These are phyloP conservation scores for Pangasius krempfi DNA, from an alignment of 2,797 vertebrate genomes.

Conservation along the genomic window DNA sequence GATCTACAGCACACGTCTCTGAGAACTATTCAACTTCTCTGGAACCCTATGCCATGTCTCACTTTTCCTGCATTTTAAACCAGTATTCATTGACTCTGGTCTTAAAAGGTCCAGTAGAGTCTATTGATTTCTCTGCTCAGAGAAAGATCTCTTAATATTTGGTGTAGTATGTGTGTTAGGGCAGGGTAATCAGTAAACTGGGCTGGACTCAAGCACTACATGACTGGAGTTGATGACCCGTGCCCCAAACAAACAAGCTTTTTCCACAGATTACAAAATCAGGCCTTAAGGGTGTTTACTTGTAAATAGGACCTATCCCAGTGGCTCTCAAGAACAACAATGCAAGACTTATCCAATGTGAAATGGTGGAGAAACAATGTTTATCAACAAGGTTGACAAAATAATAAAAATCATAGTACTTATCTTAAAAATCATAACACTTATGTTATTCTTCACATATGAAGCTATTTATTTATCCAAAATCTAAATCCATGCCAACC, in stretches of 20 bases:
- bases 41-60: conserved; percentile 14
- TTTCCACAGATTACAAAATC: neutral
- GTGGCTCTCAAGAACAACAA: neutral
- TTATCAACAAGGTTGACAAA: neutral
- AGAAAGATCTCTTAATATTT: neutral
- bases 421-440: too few species aligned
- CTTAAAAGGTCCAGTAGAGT: neutral
- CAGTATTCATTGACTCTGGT: neutral
- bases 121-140: neutral
- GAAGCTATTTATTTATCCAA: too few species aligned
- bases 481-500: neutral
- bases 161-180: neutral
- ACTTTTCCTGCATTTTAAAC: neutral
- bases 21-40: neutral
- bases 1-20: conserved; percentile 14
- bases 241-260: neutral
- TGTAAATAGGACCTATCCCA: neutral
- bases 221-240: neutral
- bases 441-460: too few species aligned
- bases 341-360: neutral
- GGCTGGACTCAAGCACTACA: neutral
- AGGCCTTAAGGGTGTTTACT: neutral
- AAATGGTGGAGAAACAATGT: neutral
- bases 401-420: neutral
- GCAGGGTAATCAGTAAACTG: conserved; percentile 2